phyloP scores from a whole-genome alignment of 2,797 vertebrate genomes.

The Limosa lapponica region DNA sequence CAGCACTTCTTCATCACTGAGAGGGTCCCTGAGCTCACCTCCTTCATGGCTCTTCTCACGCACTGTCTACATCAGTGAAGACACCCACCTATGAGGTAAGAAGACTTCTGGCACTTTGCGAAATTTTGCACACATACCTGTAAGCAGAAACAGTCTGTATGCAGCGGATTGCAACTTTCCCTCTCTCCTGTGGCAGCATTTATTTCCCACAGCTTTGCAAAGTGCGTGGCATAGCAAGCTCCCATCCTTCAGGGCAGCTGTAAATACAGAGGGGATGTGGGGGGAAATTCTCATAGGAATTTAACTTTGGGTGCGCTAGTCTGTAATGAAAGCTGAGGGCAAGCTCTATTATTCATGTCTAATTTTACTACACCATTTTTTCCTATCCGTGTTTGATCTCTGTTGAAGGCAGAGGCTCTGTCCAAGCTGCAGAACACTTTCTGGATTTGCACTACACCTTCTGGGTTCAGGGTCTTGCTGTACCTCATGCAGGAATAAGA shows the following conservation, averaged over 20 bases:
- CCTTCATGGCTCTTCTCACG: fast-evolving
- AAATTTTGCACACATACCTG: neutral
- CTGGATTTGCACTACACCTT: neutral
- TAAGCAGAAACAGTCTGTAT: neutral
- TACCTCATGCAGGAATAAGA: neutral
- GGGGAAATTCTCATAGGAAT: neutral
- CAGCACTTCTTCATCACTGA: neutral
- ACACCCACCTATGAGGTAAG: neutral
- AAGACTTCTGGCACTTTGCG: neutral
- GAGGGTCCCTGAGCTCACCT: neutral
- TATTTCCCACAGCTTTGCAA: neutral
- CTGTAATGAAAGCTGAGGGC: neutral
- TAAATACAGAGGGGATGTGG: neutral
- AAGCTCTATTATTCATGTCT: neutral
- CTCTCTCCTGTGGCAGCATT: neutral
- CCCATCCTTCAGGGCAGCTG: neutral
- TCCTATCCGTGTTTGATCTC: neutral
- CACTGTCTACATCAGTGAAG: fast-evolving
- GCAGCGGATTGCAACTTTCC: neutral
- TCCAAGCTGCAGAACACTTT: neutral
- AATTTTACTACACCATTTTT: neutral
- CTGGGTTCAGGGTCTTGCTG: neutral
- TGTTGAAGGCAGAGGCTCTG: neutral
- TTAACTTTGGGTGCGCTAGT: neutral
- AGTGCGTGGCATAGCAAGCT: neutral